These are phyloP conservation scores for Odocoileus virginianus DNA, from an alignment of 2,113 vertebrate genomes.

Conservation along the genomic window DNA sequence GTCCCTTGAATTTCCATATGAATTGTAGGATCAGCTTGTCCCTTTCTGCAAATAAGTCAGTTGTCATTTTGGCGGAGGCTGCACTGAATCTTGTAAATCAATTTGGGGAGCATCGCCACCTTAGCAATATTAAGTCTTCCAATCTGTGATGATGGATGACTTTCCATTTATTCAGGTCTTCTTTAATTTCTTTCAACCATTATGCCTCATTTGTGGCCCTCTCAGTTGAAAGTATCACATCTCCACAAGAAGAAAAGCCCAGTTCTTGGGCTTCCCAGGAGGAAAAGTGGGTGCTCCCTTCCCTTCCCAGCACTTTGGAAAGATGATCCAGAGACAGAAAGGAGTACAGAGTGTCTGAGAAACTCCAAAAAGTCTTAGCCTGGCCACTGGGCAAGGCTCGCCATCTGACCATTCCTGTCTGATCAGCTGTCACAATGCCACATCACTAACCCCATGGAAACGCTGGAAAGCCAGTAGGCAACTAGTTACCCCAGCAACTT, in stretches of 20 bases:
- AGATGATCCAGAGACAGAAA: neutral
- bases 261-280: neutral
- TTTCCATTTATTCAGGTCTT: neutral
- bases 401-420: neutral
- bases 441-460: neutral
- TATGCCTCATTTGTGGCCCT: neutral
- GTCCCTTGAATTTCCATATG: neutral
- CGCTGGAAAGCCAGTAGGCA: neutral
- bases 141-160: neutral
- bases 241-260: neutral
- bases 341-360: neutral
- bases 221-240: neutral
- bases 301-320: neutral
- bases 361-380: neutral
- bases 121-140: neutral
- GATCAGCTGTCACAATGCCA: neutral
- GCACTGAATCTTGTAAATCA: neutral
- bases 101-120: neutral
- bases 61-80: neutral
- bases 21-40: neutral
- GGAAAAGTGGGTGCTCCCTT: neutral
- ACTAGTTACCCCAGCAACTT: neutral
- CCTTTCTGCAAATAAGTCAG: neutral
- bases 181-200: neutral
- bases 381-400: neutral